A percentile compares a stretch with the other conserved stretches of the same genome.
Evolutionary conservation across 2,888 invertebrate genomes (phyloP).

Genomic region (Oegoconia quadripuncta): DNA sequence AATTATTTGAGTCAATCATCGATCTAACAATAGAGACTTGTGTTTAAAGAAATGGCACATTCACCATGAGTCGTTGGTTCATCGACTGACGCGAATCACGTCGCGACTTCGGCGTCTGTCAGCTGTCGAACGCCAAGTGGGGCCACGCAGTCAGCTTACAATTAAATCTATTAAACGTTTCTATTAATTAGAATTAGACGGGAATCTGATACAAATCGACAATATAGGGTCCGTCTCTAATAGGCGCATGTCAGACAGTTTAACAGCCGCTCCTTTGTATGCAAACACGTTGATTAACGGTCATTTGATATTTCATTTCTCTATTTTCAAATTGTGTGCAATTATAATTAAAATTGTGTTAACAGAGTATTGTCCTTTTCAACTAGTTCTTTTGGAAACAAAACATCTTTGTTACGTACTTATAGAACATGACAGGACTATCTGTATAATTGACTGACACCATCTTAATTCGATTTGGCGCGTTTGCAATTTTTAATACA

Average conservation of each 20-base stretch:
- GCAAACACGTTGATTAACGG: background rate
- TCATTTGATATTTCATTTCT: background rate
- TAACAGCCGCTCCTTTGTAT: background rate
- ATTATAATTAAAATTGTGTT: background rate
- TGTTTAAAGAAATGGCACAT: background rate
- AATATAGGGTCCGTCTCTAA: background rate
- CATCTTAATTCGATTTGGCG: too few relatives aligned
- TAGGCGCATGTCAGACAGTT: background rate
- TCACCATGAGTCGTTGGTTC: conserved; percentile 13
- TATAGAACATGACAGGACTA: too few relatives aligned
- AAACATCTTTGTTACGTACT: too few relatives aligned
- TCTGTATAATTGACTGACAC: too few relatives aligned
- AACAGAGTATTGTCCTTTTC: background rate
- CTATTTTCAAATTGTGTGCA: background rate
- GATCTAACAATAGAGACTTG: background rate
- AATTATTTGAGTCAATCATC: background rate
- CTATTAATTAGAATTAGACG: conserved; percentile 34
- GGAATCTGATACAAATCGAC: conserved; percentile 32
- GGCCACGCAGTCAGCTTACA: too few relatives aligned
- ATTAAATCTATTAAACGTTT: conserved; percentile 24
- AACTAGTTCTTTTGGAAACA: too few relatives aligned
- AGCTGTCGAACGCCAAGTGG: background rate
- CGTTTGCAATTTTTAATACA: too few relatives aligned
- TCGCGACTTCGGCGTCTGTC: background rate
- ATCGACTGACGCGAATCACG: background rate